Base-by-base conservation (phyloP, 2,113 vertebrate species). In the Triplophysa tibetana region DNA sequence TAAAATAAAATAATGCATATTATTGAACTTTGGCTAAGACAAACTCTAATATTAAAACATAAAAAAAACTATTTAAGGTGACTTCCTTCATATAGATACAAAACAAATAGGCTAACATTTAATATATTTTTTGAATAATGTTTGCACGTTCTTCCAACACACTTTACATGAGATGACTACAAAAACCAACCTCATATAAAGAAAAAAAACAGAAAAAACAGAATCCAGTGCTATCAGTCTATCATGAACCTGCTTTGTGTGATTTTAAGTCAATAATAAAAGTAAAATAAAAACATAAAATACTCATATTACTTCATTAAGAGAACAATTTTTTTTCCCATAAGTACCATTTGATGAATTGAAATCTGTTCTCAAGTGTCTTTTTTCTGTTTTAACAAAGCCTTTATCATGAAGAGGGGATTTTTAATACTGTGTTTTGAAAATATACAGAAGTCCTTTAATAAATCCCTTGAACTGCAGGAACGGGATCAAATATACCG, bases 341-440 rank as follows among this genome's bases (percentile, higher is more conserved):
- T 12, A 29, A 29, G 68, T 33, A n/a, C 5, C 2, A 70, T 43
- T 23, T 38, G 45, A 16, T 70, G 45, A n/a, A 72, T 19, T 70
- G 13, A 8, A 14, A 52, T 16, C 12, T 26, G 26, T 29, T 52
- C 14, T 52, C 14, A 4, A 16, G 3, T 52, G 2, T 14, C 50
- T 12, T 41, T n/a, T 66, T n/a, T 11, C 10, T 41, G 7, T 63
- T 66, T 26, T 24, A 24, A 17, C 33, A 29, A 4, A 4, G 29
- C 29, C 29, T 29, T 41, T 52, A 52, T 52, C 50, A 26, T 21
- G 58, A 33, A 23, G 11, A 73, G n/a, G 77, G n/a, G 33, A 14
- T 13, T 9, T 29, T 29, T 80, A 80, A 80, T 80, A 80, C 79
- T 80, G 79, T 48, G 58, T 43, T 8, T 62, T 80, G 33, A 66